phyloP scores from a whole-genome alignment of 2,113 vertebrate genomes.

The Eretmochelys imbricata region DNA sequence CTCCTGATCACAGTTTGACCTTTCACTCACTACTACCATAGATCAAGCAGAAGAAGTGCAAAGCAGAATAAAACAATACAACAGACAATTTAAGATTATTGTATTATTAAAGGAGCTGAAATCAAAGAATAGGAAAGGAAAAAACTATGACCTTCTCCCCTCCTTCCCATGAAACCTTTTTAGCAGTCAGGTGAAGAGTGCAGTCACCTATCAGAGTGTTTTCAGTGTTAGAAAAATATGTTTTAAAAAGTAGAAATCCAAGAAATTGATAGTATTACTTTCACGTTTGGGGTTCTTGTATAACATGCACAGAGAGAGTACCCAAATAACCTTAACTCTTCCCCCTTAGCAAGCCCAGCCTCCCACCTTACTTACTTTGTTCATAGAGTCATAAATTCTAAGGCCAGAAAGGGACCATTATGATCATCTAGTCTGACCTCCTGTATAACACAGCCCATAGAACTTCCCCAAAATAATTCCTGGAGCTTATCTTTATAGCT shows the following conservation, averaged over 20 bases:
- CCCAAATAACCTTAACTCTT: not conserved
- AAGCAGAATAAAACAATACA: slow-evolving; percentile 22
- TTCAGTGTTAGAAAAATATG: not conserved
- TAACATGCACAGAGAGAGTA: not conserved
- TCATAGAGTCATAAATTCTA: not conserved
- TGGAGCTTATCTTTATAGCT: not conserved
- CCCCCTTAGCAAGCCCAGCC: not conserved
- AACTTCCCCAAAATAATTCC: too few relatives aligned
- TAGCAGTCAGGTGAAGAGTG: not conserved
- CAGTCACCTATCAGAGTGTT: not conserved
- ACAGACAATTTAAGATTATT: not conserved
- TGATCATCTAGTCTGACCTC: too few relatives aligned
- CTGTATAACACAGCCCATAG: too few relatives aligned
- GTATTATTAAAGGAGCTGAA: slow-evolving; percentile 22
- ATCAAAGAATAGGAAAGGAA: slow-evolving; percentile 33
- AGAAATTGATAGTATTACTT: not conserved
- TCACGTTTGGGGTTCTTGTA: not conserved
- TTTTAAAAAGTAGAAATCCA: not conserved
- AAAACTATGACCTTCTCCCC: not conserved
- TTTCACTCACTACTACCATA: slow-evolving; percentile 52
- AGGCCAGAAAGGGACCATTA: too few relatives aligned
- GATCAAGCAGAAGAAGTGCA: slow-evolving; percentile 48
- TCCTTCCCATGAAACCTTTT: not conserved
- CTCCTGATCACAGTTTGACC: slow-evolving; percentile 64
- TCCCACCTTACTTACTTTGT: not conserved